phyloP scores from a whole-genome alignment of 1,140 invertebrate species.

The Anadara kagoshimensis region DNA sequence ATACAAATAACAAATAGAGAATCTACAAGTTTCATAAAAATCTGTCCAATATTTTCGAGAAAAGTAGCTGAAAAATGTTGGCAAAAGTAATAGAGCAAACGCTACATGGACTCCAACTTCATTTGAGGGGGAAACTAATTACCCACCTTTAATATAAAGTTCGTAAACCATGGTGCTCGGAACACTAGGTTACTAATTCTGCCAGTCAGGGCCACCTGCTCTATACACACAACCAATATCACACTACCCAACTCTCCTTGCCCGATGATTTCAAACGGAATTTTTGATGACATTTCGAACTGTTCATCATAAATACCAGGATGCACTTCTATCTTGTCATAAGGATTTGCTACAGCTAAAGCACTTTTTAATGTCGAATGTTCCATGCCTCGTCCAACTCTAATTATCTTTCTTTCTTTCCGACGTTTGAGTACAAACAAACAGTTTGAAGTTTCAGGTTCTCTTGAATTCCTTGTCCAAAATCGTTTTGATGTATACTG shows the following conservation, averaged over 20 bases:
- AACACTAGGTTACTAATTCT: slow-evolving; percentile 66
- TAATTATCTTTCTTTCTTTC: slow-evolving; percentile 53
- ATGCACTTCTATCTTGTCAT: slow-evolving; percentile 63
- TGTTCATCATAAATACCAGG: slow-evolving; percentile 70
- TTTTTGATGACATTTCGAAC: slow-evolving; percentile 66
- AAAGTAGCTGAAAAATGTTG: no score
- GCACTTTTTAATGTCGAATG: slow-evolving; percentile 62
- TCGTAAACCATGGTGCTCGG: slow-evolving; percentile 67
- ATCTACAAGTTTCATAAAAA: no score
- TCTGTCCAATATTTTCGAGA: no score
- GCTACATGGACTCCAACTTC: no score
- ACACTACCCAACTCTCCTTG: slow-evolving; percentile 63
- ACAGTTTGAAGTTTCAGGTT: slow-evolving; percentile 50
- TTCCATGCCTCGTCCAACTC: slow-evolving; percentile 58
- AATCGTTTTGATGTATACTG: slow-evolving; percentile 56
- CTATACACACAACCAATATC: slow-evolving; percentile 65
- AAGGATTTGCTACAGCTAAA: slow-evolving; percentile 59
- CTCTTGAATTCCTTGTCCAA: slow-evolving; percentile 48
- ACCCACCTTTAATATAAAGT: slow-evolving; percentile 65
- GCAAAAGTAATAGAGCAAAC: no score
- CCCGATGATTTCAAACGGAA: slow-evolving; percentile 67
- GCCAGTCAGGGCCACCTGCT: slow-evolving; percentile 60
- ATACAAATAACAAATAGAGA: no score
- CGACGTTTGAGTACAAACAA: slow-evolving; percentile 53
- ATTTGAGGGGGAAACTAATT: no score